phyloP scores from a whole-genome alignment of 2,888 invertebrate genomes.

The Epsilonema sp. region DNA sequence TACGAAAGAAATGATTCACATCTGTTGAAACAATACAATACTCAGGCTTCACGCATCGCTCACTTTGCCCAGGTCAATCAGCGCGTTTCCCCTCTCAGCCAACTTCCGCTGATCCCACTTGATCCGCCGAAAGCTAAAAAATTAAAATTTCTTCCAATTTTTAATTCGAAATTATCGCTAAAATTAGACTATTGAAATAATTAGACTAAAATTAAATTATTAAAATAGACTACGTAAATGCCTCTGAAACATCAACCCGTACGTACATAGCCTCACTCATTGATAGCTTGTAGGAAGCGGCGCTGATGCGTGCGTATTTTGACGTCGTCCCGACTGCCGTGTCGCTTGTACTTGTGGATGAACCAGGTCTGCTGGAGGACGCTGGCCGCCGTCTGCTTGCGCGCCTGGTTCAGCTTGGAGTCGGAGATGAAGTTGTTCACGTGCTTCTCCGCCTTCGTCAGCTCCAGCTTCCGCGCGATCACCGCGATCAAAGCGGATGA shows the following conservation, averaged over 20 bases:
- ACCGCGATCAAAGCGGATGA: conserved; percentile 97
- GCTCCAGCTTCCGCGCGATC: conserved; percentile 93
- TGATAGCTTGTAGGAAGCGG: conserved; percentile 93
- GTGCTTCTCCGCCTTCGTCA: conserved; percentile 96
- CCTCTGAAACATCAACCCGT: too few species aligned
- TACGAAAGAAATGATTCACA: too few species aligned
- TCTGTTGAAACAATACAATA: too few species aligned
- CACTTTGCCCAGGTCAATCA: conserved; percentile 99
- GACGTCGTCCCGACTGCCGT: conserved; percentile 39
- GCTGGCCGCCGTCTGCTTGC: conserved; percentile 98
- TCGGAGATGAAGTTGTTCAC: conserved; percentile 99
- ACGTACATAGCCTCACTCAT: too few species aligned
- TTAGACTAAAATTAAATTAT: background rate
- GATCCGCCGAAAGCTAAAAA: conserved; percentile 71
- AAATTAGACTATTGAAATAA: background rate
- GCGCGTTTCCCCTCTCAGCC: conserved; percentile 95
- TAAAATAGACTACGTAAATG: too few species aligned
- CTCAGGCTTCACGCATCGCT: too few species aligned
- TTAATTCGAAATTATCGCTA: background rate
- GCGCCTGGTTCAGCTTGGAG: conserved; percentile 95
- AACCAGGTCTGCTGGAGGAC: conserved; percentile 98
- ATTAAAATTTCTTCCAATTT: conserved; percentile 15
- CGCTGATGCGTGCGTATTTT: conserved; percentile 79
- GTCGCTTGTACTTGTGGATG: conserved; percentile 78
- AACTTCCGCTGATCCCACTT: conserved; percentile 99